Percentiles rank a stretch among this genome's conserved stretches.
Conservation (phyloP, 2,797 vertebrate genomes). For the Hozukius guyotensis region DNA sequence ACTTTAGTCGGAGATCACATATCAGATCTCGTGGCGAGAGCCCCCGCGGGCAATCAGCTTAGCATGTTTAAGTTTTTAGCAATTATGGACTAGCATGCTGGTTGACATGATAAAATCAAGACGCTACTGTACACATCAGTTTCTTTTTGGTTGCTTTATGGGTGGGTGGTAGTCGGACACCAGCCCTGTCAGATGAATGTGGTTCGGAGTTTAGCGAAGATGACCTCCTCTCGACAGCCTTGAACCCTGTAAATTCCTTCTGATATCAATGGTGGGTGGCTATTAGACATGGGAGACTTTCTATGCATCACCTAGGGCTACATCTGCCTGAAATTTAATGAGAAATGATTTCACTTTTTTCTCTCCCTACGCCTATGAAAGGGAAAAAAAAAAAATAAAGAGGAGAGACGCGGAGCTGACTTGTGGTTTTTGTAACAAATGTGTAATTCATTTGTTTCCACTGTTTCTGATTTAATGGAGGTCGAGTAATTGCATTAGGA, state of each 20-base stretch:
- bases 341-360: slow-evolving; percentile 80
- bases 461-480: slow-evolving; percentile 83
- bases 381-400: slow-evolving; percentile 47
- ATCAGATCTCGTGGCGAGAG: slow-evolving; percentile 60
- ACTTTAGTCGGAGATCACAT: slow-evolving; percentile 77
- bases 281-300: slow-evolving; percentile 85
- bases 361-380: slow-evolving; percentile 62
- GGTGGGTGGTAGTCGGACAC: slow-evolving; percentile 83
- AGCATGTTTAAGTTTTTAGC: slow-evolving; percentile 85
- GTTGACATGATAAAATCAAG: slow-evolving; percentile 82
- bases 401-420: slow-evolving; percentile 71
- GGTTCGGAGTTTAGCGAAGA: slow-evolving; percentile 77
- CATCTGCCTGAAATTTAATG: slow-evolving; percentile 82
- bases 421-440: slow-evolving; percentile 81
- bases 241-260: slow-evolving; percentile 84
- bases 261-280: slow-evolving; percentile 85
- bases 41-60: slow-evolving; percentile 65
- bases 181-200: slow-evolving; percentile 83
- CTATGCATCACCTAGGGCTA: slow-evolving; percentile 84
- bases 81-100: slow-evolving; percentile 78
- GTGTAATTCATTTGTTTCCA: slow-evolving; percentile 84
- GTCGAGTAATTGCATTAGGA: slow-evolving; percentile 83
- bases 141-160: slow-evolving; percentile 68
- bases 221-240: slow-evolving; percentile 84
- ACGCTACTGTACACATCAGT: slow-evolving; percentile 67